Percentiles rank a stretch among this genome's conserved stretches.
phyloP scores from a whole-genome alignment of 1,140 invertebrate species.

The Macrotrachela quadricornifera region DNA sequence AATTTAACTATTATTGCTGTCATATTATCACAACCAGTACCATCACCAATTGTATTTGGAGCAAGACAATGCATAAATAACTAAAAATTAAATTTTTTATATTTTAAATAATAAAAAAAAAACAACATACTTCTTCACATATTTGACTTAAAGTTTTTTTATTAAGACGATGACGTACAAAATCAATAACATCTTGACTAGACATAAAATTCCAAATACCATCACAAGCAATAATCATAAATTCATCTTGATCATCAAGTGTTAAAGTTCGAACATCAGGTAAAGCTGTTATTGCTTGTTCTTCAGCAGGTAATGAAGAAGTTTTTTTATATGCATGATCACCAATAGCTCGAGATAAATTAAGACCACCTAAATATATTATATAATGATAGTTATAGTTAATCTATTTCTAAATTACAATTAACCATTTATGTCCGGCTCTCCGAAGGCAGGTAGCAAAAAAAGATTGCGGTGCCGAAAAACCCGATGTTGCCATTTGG shows the following conservation, averaged over 20 bases:
- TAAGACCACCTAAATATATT: no score
- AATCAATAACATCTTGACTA: conserved; percentile 77
- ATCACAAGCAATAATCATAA: conserved; percentile 86
- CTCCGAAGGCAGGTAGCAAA: no score
- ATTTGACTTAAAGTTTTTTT: conserved; percentile 47
- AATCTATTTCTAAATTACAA: no score
- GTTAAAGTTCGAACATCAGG: conserved; percentile 61
- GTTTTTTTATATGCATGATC: conserved; percentile 87
- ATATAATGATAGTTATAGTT: no score
- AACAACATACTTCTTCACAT: conserved; percentile 52
- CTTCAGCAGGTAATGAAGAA: conserved; percentile 41
- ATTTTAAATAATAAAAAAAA: no score
- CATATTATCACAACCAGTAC: conserved; percentile 97
- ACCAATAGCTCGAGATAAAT: conserved; percentile 82
- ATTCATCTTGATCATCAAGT: conserved; percentile 57
- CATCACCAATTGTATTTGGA: conserved; percentile 68
- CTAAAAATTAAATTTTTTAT: conserved; percentile 15
- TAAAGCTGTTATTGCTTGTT: conserved; percentile 87
- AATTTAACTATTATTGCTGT: conserved; percentile 67
- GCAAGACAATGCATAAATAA: conserved; percentile 77
- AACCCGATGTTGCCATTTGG: no score
- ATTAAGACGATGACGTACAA: conserved; percentile 46
- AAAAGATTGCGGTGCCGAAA: no score
- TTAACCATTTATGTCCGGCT: no score
- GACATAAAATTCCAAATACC: conserved; percentile 97